Percentiles rank a stretch among this genome's conserved stretches.
These are phyloP conservation scores for Forficula auricularia DNA, from an alignment of 1,140 invertebrate species.

Conservation along the genomic window DNA sequence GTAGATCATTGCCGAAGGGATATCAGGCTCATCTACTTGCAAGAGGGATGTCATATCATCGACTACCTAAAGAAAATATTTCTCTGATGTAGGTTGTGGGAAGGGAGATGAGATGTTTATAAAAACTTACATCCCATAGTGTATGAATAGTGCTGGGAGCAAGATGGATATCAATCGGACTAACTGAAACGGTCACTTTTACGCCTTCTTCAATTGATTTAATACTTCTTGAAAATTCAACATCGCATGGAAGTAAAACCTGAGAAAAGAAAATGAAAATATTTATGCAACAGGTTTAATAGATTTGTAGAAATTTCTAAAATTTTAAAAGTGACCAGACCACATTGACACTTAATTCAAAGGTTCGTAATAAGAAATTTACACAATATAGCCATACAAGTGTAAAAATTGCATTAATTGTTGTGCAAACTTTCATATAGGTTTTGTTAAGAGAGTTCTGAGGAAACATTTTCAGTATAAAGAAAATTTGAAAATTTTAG, in stretches of 20 bases:
- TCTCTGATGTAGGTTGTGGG: constrained; percentile 3
- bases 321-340: too few species aligned
- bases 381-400: too few species aligned
- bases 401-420: too few species aligned
- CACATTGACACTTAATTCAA: too few species aligned
- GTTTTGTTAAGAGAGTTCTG: too few species aligned
- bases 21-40: constrained; percentile 19
- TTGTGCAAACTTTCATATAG: too few species aligned
- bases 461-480: too few species aligned
- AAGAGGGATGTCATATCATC: background rate
- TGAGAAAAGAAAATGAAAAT: constrained; percentile 15
- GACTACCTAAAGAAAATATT: background rate
- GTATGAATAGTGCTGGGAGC: constrained; percentile 57
- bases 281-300: background rate
- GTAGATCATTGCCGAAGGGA: background rate
- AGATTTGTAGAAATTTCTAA: background rate
- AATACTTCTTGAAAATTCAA: constrained; percentile 46
- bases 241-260: constrained; percentile 49
- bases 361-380: too few species aligned
- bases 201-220: constrained; percentile 41
- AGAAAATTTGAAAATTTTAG: too few species aligned
- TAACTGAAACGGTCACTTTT: constrained; percentile 38
- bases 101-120: constrained; percentile 6
- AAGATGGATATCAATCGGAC: constrained; percentile 49
- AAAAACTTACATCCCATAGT: constrained; percentile 32